Base-by-base conservation (phyloP, 2,888 invertebrate species). In the Drosophila meridiana region DNA sequence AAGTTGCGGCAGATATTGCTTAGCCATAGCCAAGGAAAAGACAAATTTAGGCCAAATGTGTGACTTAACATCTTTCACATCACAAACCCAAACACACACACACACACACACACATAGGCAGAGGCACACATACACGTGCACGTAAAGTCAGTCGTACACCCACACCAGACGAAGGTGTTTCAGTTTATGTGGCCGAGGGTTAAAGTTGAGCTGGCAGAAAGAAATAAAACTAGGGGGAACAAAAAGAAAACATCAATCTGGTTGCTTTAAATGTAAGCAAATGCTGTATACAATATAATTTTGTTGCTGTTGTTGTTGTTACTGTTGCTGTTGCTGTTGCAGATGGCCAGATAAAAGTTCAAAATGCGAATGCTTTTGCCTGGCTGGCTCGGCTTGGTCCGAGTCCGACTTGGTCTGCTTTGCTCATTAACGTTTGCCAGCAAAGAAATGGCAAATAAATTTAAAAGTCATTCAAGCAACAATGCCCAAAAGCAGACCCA, bases 401-500 rank as follows among this genome's bases (percentile, higher is more conserved):
- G 72, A 60, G 43, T 69, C 42, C 40, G 50, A 52, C 42, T 36
- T 58, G 79, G 65, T 47, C 83, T 70, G 83, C 72, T 74, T 71
- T 87, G 83, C 87, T 87, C 85, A 83, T 87, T 87, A 83, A 84
- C 80, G 87, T 84, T 87, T 79, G 74, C 87, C 74, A 77, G 76
- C 69, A 87, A 82, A 87, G 87, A 87, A 87, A 87, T 87, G 87
- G 87, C 87, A 89, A 89, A 87, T 89, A 89, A 89, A 89, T 89
- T 87, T 87, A 89, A 89, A 89, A 87, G 87, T 87, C 87, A 87
- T 87, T 89, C 89, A 87, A 87, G 88, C 89, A 89, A 89, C 87
- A 87, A 83, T 78, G 73, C 82, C 75, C 77, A 83, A 83, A 80
- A 70, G 64, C 68, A 75, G 71, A 66, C 73, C 68, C 72, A 69